Evolutionary conservation across 2,797 vertebrate genomes (phyloP), one percentile per base, ranked within the genome.

Genomic region (Malacoctenus gilli): DNA sequence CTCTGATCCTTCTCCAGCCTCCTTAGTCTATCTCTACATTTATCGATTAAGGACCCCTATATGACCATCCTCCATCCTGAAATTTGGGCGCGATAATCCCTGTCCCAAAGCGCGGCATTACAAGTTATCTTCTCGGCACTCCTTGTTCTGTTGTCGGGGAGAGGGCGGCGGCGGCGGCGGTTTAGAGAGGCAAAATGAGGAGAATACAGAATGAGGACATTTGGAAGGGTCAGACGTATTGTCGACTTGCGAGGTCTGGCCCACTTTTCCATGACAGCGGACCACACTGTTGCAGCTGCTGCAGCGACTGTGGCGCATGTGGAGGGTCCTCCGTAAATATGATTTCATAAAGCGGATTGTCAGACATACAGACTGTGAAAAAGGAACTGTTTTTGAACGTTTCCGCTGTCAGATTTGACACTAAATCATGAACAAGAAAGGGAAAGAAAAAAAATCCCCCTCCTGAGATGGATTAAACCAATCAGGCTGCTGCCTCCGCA

Each of bases 1-100:
- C 80, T 84, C 80, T 86, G 81, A 85, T 91, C 80, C 84, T 77
- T 49, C 75, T 85, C 75, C 55, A 68, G 63, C 72, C 73, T 81
- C 80, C 84, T 87, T 78, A 85, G 79, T 80, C 78, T 80, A 87
- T 89, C 83, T 83, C 77, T 82, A 59, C 66, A 82, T 83, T 75
- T 80, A 87, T 90, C 57, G 89, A 91, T 87, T 36, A 71, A 61
- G 59, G n/a, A n/a, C 68, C 72, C 81, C 61, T 75, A 84, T 85
- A 77, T 71, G 74, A 68, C 72, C 64, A 66, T 81, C 85, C 62
- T 81, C 75, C 72, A 78, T 87, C 76, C 72, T 75, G 80, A 80
- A 81, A 79, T 86, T 84, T 84, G 74, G 82, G 82, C n/a, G 67
- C 56, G 67, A 62, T 80, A 89, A 90, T 88, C 83, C 72, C 55